Evolutionary conservation across 2,113 vertebrate species (phyloP).

Genomic region (Clarias gariepinus): DNA sequence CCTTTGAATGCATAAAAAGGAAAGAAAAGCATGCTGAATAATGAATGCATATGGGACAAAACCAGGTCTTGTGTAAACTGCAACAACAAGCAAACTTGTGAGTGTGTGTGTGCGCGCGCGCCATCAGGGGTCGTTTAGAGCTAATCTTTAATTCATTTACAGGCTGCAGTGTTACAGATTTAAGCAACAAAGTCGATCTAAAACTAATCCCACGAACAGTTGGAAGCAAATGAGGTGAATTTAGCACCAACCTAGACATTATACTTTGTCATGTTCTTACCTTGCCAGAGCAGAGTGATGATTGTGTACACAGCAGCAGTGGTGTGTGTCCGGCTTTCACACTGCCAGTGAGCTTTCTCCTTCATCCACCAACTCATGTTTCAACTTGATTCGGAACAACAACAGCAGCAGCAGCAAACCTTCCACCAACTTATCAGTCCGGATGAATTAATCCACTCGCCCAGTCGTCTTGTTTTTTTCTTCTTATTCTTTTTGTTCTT

Average conservation of each 20-base stretch:
- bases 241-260: not conserved
- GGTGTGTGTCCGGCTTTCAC: not conserved
- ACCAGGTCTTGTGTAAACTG: not conserved
- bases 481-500: not conserved
- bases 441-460: not conserved
- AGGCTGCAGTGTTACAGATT: not conserved
- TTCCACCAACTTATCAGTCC: not conserved
- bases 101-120: not conserved
- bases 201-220: not conserved
- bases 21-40: constrained; percentile 1
- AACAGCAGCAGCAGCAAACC: not conserved
- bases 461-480: too few species aligned
- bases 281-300: constrained; percentile 16
- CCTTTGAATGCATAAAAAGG: not conserved
- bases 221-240: not conserved
- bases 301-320: constrained; percentile 13
- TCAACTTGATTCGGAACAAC: not conserved
- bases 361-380: constrained; percentile 11
- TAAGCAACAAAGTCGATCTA: not conserved
- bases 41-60: not conserved
- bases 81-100: not conserved
- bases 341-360: not conserved
- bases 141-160: not conserved
- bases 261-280: not conserved
- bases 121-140: not conserved